Base-by-base conservation (phyloP, 2,113 vertebrate genomes). In the Rynchops niger region DNA sequence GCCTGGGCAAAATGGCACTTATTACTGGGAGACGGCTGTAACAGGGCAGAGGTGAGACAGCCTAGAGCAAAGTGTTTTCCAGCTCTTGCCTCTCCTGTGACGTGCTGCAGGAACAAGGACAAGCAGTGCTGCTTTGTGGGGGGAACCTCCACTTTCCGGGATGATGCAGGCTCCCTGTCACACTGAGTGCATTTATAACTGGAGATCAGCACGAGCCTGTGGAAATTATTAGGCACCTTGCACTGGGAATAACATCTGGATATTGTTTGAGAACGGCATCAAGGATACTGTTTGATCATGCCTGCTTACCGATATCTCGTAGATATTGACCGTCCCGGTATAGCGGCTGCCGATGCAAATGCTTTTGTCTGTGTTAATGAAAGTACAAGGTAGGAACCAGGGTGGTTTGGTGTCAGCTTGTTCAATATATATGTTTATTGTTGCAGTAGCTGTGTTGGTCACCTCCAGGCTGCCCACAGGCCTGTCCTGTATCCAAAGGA, bases 301-400 rank as follows among this genome's bases (percentile, higher is more conserved):
- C 13, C 59, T 15, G 56, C 97, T 95, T 96, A 99, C 99, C 98
- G 98, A 82, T 77, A 94, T 77, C 97, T 98, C 98, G 0, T 98
- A 98, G 53, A 99, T 95, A 47, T 98, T 99, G 81, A 99, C 97
- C 36, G 40, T 98, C 17, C 98, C 98, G 3, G 19, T 95, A 73
- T 99, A 99, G 43, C 98, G 98, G 30, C 63, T 61, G 95, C 97
- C 98, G 92, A 99, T 95, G 43, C 99, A 99, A 82, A 99, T 47
- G n/a, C 97, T 98, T 15, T 87, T 94, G 9, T 30, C 94, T 0
- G 20, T 77, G 8, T 96, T 15, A 11, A 73, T 67, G 42, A 89
- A 71, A 93, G 78, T 93, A 55, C 99, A 99, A 6, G 99, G 99
- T 77, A 98, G 98, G 90, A 99, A 99, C 98, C 98, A 99, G 6